Evolutionary conservation across 2,113 vertebrate genomes (phyloP), one percentile per base, ranked within the genome.

Genomic region (Protobothrops flavoviridis): DNA sequence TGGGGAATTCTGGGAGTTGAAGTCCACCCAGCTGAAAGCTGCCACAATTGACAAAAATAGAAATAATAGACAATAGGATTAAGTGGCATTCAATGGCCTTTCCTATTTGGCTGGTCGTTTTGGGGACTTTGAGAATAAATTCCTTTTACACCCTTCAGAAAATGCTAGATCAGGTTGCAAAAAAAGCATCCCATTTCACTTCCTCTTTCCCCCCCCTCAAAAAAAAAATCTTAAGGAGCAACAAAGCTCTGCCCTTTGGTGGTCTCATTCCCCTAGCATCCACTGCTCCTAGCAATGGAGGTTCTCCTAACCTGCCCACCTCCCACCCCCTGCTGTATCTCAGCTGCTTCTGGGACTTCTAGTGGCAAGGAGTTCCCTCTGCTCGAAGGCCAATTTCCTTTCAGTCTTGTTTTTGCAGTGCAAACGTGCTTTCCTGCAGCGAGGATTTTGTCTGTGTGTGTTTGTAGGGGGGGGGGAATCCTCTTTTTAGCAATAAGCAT

Each of bases 381-480:
- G 43, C 4, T 56, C 3, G 0, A 24, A 69, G 55, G 52, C 29
- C 9, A 17, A 13, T 2, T 69, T 69, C 64, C 13, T n/a, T 64
- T n/a, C 61, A n/a, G 61, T 13, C 26, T 26, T n/a, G 3, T 10
- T 12, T 64, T 12, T 11, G 61, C 11, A 12, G 11, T 3, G 29
- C 3, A 2, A 48, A n/a, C 1, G 11, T 64, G 29, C 12, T 69
- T 69, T n/a, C 61, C 5, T 69, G 61, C 64, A 24, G 57, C 6
- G 2, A 5, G 29, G 10, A 11, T 12, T 52, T 24, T 1, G 10
- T 59, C 6, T 57, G 43, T 0, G 23, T 85, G 20, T 6, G 43
- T 26, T 10, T 26, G 45, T 9, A 5, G 4, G 3, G 1, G 4
- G 48, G 29, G 11, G n/a, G 29, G 0, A 29, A 8, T 53, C 5